Evolutionary conservation across 2,113 vertebrate species (phyloP).

Genomic region (Polypterus senegalus): DNA sequence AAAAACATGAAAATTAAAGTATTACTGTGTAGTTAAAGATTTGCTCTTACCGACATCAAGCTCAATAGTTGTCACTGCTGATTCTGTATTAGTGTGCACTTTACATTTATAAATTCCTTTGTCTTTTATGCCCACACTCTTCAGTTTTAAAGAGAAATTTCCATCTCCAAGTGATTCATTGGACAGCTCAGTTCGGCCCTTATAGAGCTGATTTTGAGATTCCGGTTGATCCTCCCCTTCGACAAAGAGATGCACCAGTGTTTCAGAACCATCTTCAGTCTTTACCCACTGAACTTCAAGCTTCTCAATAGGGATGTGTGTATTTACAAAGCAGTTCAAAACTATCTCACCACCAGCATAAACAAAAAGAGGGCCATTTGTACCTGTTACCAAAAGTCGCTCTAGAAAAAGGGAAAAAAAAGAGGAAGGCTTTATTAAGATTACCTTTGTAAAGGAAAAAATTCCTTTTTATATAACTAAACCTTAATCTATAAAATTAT

Average conservation of each 20-base stretch:
- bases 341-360: slow-evolving; percentile 8
- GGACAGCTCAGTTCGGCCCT: slow-evolving; percentile 11
- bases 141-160: slow-evolving; percentile 20
- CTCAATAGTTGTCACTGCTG: slow-evolving; percentile 5
- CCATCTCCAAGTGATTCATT: slow-evolving; percentile 11
- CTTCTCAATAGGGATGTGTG: slow-evolving; percentile 10
- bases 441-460: too few species aligned
- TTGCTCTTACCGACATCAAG: not conserved
- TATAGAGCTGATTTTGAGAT: slow-evolving; percentile 14
- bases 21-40: too few species aligned
- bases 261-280: slow-evolving; percentile 3
- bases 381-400: slow-evolving; percentile 17
- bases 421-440: too few species aligned
- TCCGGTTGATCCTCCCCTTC: slow-evolving; percentile 13
- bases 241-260: slow-evolving; percentile 16
- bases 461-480: too few species aligned
- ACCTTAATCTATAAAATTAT: too few species aligned
- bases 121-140: slow-evolving; percentile 11
- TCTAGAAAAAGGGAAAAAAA: too few species aligned
- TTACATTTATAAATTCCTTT: slow-evolving; percentile 16
- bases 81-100: slow-evolving; percentile 3
- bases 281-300: slow-evolving; percentile 21
- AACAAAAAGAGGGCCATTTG: slow-evolving; percentile 2
- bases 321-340: slow-evolving; percentile 16
- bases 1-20: too few species aligned